Evolutionary conservation across 2,797 vertebrate species (phyloP), one percentile per base, ranked within the genome.

Genomic region (Thunnus albacares): DNA sequence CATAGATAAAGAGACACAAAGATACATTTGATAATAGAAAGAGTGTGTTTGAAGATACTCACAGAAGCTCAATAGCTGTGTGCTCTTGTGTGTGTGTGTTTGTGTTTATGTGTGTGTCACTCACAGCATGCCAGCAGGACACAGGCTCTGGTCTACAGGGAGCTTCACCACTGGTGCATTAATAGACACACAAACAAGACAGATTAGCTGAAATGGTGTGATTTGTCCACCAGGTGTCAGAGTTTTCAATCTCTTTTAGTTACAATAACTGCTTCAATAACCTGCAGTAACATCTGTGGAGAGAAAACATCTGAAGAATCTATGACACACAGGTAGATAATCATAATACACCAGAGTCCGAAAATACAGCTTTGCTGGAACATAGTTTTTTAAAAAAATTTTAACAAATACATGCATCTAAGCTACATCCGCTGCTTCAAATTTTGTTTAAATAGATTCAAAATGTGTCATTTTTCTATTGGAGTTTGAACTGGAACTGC

Each of bases 201-300:
- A 66, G 26, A 18, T 45, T 33, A n/a, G 52, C 15, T 60, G 35
- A 7, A 33, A 41, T 64, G 22, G 5, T 26, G 12, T 2, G 8
- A 45, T 12, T 5, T 67, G 17, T n/a, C 62, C 62, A 61, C 55
- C 8, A 49, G 57, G 38, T n/a, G 26, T 56, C 35, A 73, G 64
- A 13, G 28, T 49, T 71, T 17, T 20, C 24, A 18, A 38, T 24
- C 24, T 0, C 22, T 51, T 22, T 57, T 6, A 61, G 18, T 20
- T 5, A 3, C 8, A n/a, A 1, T 15, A 6, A 55, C 3, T n/a
- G 10, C 33, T 12, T 18, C 7, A 24, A 24, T 24, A 24, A 24
- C 2, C 24, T 24, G 24, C 24, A 24, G 24, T 24, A 24, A 20
- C 33, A 7, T 26, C 6, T 22, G 9, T 22, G 3, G 45, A 26